These are phyloP conservation scores for Triops cancriformis DNA, from an alignment of 1,140 invertebrate species.

Conservation along the genomic window DNA sequence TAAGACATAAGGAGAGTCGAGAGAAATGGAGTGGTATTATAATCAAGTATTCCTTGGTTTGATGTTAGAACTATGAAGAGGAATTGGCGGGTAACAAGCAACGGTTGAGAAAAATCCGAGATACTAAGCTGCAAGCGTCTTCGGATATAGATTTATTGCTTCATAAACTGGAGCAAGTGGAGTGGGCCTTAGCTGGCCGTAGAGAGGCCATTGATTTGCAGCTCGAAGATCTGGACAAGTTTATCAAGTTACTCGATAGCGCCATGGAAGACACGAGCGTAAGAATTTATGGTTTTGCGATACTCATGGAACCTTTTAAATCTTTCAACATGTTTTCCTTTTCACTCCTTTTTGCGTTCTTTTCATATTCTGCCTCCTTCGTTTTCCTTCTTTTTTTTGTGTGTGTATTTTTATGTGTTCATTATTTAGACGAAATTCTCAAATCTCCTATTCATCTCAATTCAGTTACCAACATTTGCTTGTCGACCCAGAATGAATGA, in stretches of 20 bases:
- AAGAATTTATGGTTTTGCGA: neutral
- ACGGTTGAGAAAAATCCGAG: constrained; percentile 47
- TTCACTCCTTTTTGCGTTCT: neutral
- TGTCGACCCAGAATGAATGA: too few relatives aligned
- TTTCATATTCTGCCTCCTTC: too few relatives aligned
- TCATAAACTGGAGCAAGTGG: constrained; percentile 4
- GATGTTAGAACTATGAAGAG: constrained; percentile 56
- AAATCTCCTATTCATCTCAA: neutral
- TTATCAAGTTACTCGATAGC: neutral
- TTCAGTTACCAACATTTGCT: too few relatives aligned
- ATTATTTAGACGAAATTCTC: too few relatives aligned
- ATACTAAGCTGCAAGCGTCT: constrained; percentile 39
- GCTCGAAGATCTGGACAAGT: neutral
- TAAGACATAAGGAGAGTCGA: too few relatives aligned
- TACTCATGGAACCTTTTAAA: neutral
- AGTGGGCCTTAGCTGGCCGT: neutral
- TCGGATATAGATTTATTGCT: constrained; percentile 3
- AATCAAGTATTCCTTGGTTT: constrained; percentile 27
- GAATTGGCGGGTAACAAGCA: constrained; percentile 49
- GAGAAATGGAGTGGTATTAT: too few relatives aligned
- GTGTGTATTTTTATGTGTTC: too few relatives aligned
- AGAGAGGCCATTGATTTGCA: constrained; percentile 10
- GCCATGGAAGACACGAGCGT: constrained; percentile 5
- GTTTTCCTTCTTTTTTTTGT: neutral
- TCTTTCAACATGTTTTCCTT: neutral